Percentiles rank a stretch among this genome's conserved stretches.
These are phyloP conservation scores for Grammomys dolichurus DNA, from an alignment of 2,113 vertebrate species.

Conservation along the genomic window DNA sequence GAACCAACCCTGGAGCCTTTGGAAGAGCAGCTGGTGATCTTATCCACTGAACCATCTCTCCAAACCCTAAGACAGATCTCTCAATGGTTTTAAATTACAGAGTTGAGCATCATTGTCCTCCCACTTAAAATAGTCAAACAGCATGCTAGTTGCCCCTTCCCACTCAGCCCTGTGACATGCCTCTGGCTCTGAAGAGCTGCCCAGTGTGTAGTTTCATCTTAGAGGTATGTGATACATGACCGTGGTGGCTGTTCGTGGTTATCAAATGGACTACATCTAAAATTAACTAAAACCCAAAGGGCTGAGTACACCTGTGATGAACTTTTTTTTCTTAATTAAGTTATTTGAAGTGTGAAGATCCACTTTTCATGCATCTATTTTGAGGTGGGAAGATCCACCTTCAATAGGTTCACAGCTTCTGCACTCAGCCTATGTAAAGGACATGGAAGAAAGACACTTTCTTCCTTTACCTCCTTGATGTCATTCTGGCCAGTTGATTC, in stretches of 20 bases:
- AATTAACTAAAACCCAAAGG: neutral
- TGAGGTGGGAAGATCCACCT: neutral
- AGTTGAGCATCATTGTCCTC: neutral
- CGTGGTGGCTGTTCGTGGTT: neutral
- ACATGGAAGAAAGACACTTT: neutral
- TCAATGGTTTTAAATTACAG: neutral
- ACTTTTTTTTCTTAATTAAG: neutral
- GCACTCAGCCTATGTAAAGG: neutral
- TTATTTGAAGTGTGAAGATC: neutral
- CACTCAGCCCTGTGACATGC: neutral
- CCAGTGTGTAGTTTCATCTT: neutral
- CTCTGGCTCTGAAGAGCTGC: neutral
- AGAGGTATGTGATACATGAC: neutral
- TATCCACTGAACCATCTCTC: neutral
- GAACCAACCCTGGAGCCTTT: neutral
- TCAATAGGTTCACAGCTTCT: neutral
- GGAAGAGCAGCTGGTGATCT: neutral
- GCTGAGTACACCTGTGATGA: neutral
- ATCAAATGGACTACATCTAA: neutral
- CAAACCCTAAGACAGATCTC: neutral
- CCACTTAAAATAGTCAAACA: neutral
- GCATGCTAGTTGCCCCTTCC: neutral
- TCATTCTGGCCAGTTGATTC: neutral
- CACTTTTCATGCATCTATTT: neutral
- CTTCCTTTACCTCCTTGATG: neutral